These are phyloP conservation scores for Premnoplex brunnescens DNA, from an alignment of 2,797 vertebrate species.

Conservation along the genomic window DNA sequence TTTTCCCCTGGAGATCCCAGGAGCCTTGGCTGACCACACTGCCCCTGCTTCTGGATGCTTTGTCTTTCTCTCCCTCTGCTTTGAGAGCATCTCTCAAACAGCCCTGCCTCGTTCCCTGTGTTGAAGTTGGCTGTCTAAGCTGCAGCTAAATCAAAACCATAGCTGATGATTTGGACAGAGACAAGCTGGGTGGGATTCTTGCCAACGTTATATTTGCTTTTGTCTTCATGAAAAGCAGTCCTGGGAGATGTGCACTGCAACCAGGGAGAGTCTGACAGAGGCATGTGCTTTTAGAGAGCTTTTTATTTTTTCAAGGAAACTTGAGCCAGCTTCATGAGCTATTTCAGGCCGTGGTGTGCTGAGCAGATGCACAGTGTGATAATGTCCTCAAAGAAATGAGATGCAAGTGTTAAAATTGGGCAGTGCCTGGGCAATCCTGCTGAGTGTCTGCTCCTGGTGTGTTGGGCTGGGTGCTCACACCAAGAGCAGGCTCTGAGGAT, in stretches of 20 bases:
- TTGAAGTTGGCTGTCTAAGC: not conserved
- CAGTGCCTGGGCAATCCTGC: not conserved
- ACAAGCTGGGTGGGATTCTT: not conserved
- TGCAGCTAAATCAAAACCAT: slow-evolving; percentile 36
- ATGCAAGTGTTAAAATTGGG: not conserved
- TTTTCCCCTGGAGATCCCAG: not conserved
- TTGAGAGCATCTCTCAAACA: slow-evolving; percentile 5
- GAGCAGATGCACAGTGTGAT: not conserved
- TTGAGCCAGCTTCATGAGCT: not conserved
- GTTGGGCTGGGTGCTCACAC: not conserved
- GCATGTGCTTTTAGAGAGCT: not conserved
- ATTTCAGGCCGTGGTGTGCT: slow-evolving; percentile 17
- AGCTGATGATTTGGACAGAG: slow-evolving; percentile 24
- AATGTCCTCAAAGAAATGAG: not conserved
- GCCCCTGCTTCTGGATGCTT: not conserved
- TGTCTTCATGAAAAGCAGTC: not conserved
- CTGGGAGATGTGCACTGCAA: not conserved
- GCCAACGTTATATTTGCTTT: slow-evolving; percentile 8
- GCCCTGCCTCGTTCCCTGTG: not conserved
- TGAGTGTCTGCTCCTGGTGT: fast-evolving
- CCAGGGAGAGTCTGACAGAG: not conserved
- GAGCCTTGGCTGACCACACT: not conserved
- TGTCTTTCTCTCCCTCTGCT: not conserved
- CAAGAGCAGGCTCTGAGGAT: not conserved
- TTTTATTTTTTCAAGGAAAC: not conserved